Evolutionary conservation across 2,797 vertebrate genomes (phyloP), one percentile per base, ranked within the genome.

Genomic region (Meda fulgida): DNA sequence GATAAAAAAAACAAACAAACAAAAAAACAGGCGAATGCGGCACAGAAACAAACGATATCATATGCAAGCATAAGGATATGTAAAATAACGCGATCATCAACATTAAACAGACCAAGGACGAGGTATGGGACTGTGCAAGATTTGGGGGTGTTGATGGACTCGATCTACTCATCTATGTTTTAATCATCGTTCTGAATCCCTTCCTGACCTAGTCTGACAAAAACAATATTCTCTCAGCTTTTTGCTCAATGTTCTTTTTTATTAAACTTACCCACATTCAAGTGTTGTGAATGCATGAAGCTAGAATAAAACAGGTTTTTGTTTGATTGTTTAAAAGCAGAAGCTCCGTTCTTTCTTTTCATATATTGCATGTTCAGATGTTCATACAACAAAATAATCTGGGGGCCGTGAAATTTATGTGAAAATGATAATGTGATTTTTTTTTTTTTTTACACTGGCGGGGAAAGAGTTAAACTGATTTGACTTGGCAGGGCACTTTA

Each of bases 401-500:
- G 18, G 16, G 3, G 0, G 19, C 19, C 19, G 9, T 55, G 53
- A 55, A 55, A 55, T 7, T 3, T n/a, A 11, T 4, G 19, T 55
- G 3, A 23, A 55, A 23, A 55, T 10, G 0, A 23, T 55, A 0
- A 10, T 46, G 13, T 4, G 13, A 5, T 43, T 13, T 13, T 0
- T 40, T 40, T 40, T 10, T 10, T 46, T 43, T 46, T 46, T 46
- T 1, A 14, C 4, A 1, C 1, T n/a, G 55, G 3, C 23, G 1
- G 55, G 55, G 23, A 58, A 58, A 58, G 55, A 58, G 23, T 80
- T 48, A 70, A 85, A 83, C 46, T n/a, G 55, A 70, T 73, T 34
- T 58, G 46, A 71, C 71, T 82, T 79, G 58, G 67, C 81, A 80
- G 86, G 85, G 86, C 82, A 86, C 84, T 87, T 87, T 55, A n/a